These are phyloP conservation scores for Patella ulyssiponensis DNA, from an alignment of 2,888 invertebrate species.

Conservation along the genomic window DNA sequence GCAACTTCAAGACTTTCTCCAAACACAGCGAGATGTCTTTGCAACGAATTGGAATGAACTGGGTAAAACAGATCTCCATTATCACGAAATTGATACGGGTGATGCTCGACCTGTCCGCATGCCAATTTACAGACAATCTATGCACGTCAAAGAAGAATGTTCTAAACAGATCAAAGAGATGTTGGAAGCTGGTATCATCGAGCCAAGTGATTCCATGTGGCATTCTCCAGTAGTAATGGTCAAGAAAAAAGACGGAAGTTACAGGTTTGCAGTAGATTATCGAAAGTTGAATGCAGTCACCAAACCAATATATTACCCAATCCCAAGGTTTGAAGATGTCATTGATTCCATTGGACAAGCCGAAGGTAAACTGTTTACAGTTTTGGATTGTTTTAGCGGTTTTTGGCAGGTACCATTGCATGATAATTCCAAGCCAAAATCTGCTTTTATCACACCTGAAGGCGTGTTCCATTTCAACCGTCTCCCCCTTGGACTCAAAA, in stretches of 20 bases:
- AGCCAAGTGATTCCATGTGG: conserved; percentile 27
- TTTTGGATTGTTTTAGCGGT: conserved; percentile 33
- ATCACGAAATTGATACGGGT: conserved; percentile 39
- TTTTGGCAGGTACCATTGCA: conserved; percentile 38
- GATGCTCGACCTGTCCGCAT: conserved; percentile 31
- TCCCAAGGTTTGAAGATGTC: conserved; percentile 38
- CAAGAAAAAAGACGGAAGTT: conserved; percentile 33
- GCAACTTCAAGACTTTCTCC: not conserved
- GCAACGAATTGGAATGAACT: conserved; percentile 27
- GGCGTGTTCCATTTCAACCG: conserved; percentile 36
- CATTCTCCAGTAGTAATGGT: conserved; percentile 38
- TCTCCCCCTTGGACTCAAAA: conserved; percentile 43
- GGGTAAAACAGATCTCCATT: conserved; percentile 36
- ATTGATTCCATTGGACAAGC: conserved; percentile 34
- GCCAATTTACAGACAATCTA: conserved; percentile 30
- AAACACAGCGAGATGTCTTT: conserved; percentile 18
- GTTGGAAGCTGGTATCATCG: conserved; percentile 27
- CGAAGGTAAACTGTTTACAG: conserved; percentile 27
- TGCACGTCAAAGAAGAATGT: conserved; percentile 20
- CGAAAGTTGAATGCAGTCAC: conserved; percentile 34
- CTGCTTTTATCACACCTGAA: conserved; percentile 37
- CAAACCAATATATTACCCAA: conserved; percentile 33
- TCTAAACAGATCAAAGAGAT: conserved; percentile 37
- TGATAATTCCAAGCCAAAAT: conserved; percentile 27
- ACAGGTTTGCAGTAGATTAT: conserved; percentile 42